These are phyloP conservation scores for Nestor notabilis DNA, from an alignment of 2,113 vertebrate species.

Conservation along the genomic window DNA sequence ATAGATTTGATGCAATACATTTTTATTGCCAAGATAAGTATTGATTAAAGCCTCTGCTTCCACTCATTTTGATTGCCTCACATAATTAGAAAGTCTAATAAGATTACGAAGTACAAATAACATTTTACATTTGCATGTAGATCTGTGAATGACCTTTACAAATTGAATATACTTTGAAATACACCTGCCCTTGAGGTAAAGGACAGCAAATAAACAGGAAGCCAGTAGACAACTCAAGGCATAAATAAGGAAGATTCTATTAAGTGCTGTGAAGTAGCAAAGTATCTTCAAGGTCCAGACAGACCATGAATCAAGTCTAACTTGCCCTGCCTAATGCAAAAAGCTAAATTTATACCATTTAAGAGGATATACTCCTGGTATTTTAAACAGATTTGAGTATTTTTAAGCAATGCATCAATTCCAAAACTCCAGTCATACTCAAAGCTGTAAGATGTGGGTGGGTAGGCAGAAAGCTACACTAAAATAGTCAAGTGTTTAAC, in stretches of 20 bases:
- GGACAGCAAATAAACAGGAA: neutral
- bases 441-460: neutral
- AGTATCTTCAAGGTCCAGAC: neutral
- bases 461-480: neutral
- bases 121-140: neutral
- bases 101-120: neutral
- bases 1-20: neutral
- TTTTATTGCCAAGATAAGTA: neutral
- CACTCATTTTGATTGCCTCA: neutral
- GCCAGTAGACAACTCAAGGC: neutral
- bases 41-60: constrained; percentile 10
- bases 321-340: neutral
- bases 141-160: neutral
- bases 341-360: neutral
- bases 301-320: neutral
- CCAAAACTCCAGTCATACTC: neutral
- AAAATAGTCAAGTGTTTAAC: neutral
- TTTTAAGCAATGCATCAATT: neutral
- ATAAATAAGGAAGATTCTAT: neutral
- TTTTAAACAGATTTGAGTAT: neutral
- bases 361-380: neutral
- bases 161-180: neutral
- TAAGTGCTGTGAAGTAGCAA: neutral
- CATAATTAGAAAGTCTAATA: neutral
- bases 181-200: neutral